These are phyloP conservation scores for Paramuricea clavata DNA, from an alignment of 92 coral and sea anemone species.

Conservation along the genomic window DNA sequence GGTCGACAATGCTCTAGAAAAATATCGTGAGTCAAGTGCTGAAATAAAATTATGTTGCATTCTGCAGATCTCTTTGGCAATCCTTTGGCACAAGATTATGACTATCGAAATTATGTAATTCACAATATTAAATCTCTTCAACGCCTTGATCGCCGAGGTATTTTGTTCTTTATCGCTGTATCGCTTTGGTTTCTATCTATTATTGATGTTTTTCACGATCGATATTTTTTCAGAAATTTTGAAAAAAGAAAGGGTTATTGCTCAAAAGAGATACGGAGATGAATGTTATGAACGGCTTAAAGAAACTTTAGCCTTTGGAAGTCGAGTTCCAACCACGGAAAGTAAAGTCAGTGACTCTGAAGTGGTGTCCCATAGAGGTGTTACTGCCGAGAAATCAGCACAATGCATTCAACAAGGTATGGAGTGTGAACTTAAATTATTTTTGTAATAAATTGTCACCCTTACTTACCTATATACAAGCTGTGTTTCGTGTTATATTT, in stretches of 20 bases:
- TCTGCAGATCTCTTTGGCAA: constrained; percentile 90
- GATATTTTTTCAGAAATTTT: constrained; percentile 72
- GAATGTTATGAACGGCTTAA: constrained; percentile 78
- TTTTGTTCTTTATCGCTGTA: background rate
- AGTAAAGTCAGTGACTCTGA: background rate
- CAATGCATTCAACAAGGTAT: constrained; percentile 21
- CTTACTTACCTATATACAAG: too few relatives aligned
- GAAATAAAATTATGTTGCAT: background rate
- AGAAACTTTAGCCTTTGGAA: constrained; percentile 93
- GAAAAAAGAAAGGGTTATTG: constrained; percentile 79
- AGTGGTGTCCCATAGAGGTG: background rate
- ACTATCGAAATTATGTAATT: constrained; percentile 89
- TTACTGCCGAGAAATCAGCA: background rate
- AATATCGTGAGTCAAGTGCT: background rate
- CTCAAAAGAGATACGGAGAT: constrained; percentile 79
- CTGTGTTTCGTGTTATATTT: too few relatives aligned
- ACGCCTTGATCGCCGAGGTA: constrained; percentile 94
- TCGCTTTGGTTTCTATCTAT: background rate
- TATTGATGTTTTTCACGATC: background rate
- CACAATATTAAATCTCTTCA: constrained; percentile 85
- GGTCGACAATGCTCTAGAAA: too few relatives aligned
- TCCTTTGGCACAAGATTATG: constrained; percentile 95
- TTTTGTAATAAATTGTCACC: too few relatives aligned
- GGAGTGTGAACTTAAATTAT: too few relatives aligned
- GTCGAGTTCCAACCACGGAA: constrained; percentile 60